A percentile compares a stretch with the other conserved stretches of the same genome.
Conservation (phyloP, 2,888 invertebrate species). For the Clepsis dumicolana region DNA sequence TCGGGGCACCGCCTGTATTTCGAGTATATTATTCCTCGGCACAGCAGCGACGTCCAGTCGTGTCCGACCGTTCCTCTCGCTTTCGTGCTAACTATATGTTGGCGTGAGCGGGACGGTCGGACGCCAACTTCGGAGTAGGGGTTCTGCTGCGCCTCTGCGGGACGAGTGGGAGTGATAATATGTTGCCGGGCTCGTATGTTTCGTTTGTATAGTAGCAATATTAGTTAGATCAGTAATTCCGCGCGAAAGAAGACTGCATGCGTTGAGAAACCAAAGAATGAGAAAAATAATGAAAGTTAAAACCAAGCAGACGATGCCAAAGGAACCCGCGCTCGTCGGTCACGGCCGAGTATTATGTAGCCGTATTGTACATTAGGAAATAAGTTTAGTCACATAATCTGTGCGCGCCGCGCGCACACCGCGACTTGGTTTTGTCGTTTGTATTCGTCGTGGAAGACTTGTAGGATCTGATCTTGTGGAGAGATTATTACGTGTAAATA, state of each 20-base stretch:
- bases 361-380: conserved; percentile 6
- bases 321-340: conserved; percentile 21
- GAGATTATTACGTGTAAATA: conserved; percentile 39
- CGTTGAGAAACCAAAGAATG: conserved; percentile 38
- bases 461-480: conserved; percentile 27
- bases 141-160: too few relatives aligned
- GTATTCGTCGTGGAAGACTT: conserved; percentile 21
- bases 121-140: too few relatives aligned
- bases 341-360: conserved; percentile 19
- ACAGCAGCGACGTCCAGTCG: too few relatives aligned
- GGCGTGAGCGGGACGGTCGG: too few relatives aligned
- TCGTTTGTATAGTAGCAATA: conserved; percentile 37
- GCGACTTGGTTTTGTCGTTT: neutral
- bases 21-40: neutral
- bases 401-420: neutral
- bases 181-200: conserved; percentile 8
- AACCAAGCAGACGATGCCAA: conserved; percentile 24
- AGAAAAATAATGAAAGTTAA: conserved; percentile 3
- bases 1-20: conserved; percentile 10
- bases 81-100: too few relatives aligned
- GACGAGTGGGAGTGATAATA: too few relatives aligned
- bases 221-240: conserved; percentile 35
- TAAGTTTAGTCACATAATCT: conserved; percentile 3
- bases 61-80: too few relatives aligned
- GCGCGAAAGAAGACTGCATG: conserved; percentile 39